Evolutionary conservation across 2,888 invertebrate genomes (phyloP), one percentile per base, ranked within the genome.

Genomic region (Hedychridium roseum): DNA sequence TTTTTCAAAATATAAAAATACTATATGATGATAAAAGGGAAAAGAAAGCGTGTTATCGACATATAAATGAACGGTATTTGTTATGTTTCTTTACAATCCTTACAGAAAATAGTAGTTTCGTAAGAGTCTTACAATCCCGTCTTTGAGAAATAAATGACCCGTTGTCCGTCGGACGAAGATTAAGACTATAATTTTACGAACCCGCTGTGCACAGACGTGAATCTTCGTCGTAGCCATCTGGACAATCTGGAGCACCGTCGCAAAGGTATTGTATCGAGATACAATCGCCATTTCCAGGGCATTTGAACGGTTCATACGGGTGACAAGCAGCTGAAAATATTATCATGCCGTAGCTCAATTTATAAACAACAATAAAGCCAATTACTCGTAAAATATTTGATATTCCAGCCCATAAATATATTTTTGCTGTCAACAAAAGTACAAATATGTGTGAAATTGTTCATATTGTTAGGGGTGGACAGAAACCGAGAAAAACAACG

Each of bases 241-340:
- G 88, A 82, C 96, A 97, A 81, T 96, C 96, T 0, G 94, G 92
- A 5, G 91, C 91, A 12, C 95, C 95, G 78, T 97, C 96, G 79
- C 96, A 97, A 39, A 96, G 84, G 81, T 97, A 96, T 79, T 95
- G 96, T 80, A 97, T 95, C 59, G 95, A 95, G 81, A 97, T 96
- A 82, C 96, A 97, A 79, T 91, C 89, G 21, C 91, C 92, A 74
- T 92, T 92, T 54, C 93, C 94, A 0, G 96, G 97, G 78, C 97
- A 97, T 79, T 94, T 94, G 84, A 97, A 97, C 26, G 96, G 97
- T 80, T 95, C 94, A 81, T 96, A 96, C 1, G 96, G 94, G 77
- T 94, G 95, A 73, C 96, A 96, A 67, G 88, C 85, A 55, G 85
- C 84, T 44, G n/a, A n/a, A n/a, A n/a, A n/a, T n/a, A n/a, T n/a